Conservation (phyloP, 2,113 vertebrate species). For the Cottus gobio region DNA sequence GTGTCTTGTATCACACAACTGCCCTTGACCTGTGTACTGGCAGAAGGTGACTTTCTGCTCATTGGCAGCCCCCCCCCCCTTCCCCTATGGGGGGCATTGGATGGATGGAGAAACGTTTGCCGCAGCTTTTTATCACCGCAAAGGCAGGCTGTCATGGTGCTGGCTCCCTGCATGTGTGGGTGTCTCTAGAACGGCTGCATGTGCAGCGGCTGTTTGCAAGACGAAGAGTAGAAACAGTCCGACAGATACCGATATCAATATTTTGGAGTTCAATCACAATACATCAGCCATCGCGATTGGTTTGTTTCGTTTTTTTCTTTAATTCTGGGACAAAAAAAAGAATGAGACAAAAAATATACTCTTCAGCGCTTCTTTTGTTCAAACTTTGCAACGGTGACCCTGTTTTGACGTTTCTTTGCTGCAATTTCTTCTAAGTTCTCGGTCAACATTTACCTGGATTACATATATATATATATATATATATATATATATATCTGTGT, state of each 20-base stretch:
- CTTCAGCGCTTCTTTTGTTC: not conserved
- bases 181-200: not conserved
- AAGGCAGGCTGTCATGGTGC: slow-evolving; percentile 23
- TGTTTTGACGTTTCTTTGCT: not conserved
- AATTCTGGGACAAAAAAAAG: too few species aligned
- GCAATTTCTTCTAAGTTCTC: not conserved
- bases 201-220: not conserved
- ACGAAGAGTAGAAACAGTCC: not conserved
- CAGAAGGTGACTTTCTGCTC: slow-evolving; percentile 58
- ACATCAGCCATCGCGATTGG: not conserved
- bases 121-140: slow-evolving; percentile 41
- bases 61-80: slow-evolving; percentile 5
- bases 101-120: slow-evolving; percentile 43
- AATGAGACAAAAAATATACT: not conserved
- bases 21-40: slow-evolving; percentile 28
- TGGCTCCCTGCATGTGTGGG: slow-evolving; percentile 34
- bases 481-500: not conserved
- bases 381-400: not conserved
- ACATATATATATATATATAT: not conserved
- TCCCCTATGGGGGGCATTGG: slow-evolving; percentile 4
- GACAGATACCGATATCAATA: not conserved
- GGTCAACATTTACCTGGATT: not conserved
- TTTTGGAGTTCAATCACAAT: not conserved
- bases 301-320: too few species aligned
- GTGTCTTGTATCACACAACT: not conserved